Percentiles rank a stretch among this genome's conserved stretches.
Evolutionary conservation across 2,797 vertebrate genomes (phyloP).

Genomic region (Brachymystax lenok): DNA sequence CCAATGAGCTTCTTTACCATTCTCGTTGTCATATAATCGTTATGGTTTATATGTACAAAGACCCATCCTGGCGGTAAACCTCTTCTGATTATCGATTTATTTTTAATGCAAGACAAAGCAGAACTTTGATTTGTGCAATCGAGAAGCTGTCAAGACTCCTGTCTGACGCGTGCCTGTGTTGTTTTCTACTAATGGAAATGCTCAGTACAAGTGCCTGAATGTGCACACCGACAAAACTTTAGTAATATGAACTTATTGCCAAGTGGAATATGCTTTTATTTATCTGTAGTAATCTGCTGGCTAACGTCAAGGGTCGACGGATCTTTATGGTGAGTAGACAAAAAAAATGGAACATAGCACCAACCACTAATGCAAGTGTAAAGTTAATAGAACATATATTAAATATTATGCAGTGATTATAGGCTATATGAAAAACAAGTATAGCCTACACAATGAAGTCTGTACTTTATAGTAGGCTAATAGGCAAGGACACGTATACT

Average conservation of each 20-base stretch:
- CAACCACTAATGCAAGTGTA: too few species aligned
- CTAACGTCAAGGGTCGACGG: slow-evolving; percentile 83
- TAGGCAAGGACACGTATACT: not conserved
- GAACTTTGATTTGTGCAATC: slow-evolving; percentile 16
- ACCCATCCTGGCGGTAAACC: not conserved
- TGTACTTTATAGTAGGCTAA: not conserved
- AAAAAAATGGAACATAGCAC: too few species aligned
- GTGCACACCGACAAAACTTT: slow-evolving; percentile 60
- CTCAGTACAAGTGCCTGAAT: slow-evolving; percentile 61
- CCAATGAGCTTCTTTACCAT: not conserved
- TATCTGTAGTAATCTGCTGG: slow-evolving; percentile 83
- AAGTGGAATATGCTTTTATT: slow-evolving; percentile 85
- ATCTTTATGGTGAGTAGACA: slow-evolving; percentile 89
- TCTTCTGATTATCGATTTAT: slow-evolving; percentile 1
- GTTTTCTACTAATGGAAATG: slow-evolving; percentile 54
- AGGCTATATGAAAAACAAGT: not conserved
- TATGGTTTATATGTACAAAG: slow-evolving; percentile 42
- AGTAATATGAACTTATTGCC: slow-evolving; percentile 91
- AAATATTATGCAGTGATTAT: not conserved
- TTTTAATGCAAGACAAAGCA: slow-evolving; percentile 15
- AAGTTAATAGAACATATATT: not conserved
- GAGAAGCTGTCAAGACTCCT: slow-evolving; percentile 1
- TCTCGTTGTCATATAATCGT: not conserved
- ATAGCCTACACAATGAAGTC: not conserved
- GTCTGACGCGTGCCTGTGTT: slow-evolving; percentile 12